Percentiles rank a stretch among this genome's conserved stretches.
Conservation (phyloP, 2,113 vertebrate species). For the Limanda limanda region DNA sequence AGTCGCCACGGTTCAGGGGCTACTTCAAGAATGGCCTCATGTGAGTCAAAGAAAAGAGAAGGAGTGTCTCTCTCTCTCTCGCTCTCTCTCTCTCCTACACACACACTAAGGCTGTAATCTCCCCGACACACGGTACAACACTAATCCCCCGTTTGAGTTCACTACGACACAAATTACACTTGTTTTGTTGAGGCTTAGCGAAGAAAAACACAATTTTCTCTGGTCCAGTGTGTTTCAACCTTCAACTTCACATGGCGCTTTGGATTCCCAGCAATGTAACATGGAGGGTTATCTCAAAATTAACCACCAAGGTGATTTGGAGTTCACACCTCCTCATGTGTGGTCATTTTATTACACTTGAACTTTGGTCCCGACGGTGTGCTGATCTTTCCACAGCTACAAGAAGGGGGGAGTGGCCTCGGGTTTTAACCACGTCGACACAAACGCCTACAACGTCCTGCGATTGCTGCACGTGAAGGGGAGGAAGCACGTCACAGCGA, state of each 20-base stretch:
- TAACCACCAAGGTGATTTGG: not conserved
- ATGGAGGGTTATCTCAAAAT: not conserved
- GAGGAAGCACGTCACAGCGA: conserved; percentile 86
- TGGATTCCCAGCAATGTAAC: not conserved
- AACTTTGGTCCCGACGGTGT: conserved; percentile 49
- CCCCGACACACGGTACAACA: conserved; percentile 25
- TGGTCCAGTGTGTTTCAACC: not conserved
- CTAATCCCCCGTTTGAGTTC: conserved; percentile 52
- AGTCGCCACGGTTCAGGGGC: conserved; percentile 87
- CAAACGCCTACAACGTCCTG: conserved; percentile 89
- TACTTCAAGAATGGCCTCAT: conserved; percentile 91
- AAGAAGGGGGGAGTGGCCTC: conserved; percentile 92
- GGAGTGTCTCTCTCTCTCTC: not conserved
- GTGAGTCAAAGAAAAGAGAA: conserved; percentile 79
- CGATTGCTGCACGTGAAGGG: conserved; percentile 91
- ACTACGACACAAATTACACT: conserved; percentile 45
- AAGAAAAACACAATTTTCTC: conserved; percentile 15
- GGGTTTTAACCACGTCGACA: conserved; percentile 90
- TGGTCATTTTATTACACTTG: conserved; percentile 57
- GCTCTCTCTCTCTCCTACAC: conserved; percentile 2
- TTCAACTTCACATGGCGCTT: too few species aligned
- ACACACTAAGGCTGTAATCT: conserved; percentile 32
- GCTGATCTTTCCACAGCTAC: conserved; percentile 81
- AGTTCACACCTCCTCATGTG: not conserved
- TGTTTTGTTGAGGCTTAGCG: conserved; percentile 32